Base-by-base conservation (phyloP, 2,797 vertebrate genomes). In the Acanthornis magna region DNA sequence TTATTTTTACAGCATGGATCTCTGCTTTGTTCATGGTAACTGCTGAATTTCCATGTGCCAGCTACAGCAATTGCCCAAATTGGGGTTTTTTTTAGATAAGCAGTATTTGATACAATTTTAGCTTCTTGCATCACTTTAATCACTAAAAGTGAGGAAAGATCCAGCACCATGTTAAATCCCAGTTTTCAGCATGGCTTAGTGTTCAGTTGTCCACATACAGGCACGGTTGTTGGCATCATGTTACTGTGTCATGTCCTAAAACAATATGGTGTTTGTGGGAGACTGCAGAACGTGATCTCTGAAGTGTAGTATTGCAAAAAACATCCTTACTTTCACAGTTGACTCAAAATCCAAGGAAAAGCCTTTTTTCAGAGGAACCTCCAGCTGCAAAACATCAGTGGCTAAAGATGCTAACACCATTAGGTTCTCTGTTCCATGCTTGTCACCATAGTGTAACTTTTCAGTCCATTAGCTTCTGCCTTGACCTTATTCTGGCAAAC, bases 401-500 rank as follows among this genome's bases (percentile, higher is more conserved):
- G 51, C 43, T 47, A 42, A 55, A 45, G 51, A 29, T 8, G 13
- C 32, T 83, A 48, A 60, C 51, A 20, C 63, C n/a, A 32, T 62
- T 16, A 45, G 32, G 21, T 36, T 42, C 54, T 71, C 78, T 67
- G 34, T 47, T 74, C 84, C 19, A 8, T 62, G 22, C 62, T 67
- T 91, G 82, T 91, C 81, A 23, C 78, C 45, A 0, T 1, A 26
- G 65, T 6, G 65, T 68, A 88, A 38, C 47, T 68, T 92, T 34
- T 48, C 32, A 45, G 68, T 80, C 78, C 75, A 68, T 92, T 68
- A 65, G 43, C 62, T 94, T 77, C 81, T 91, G 71, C 48, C 66
- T 91, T 93, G 92, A 73, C 85, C 84, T 93, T 87, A 43, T 77
- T 93, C 89, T 88, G 91, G 91, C 81, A 88, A 81, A 66, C 40